Evolutionary conservation across 2,797 vertebrate species (phyloP), one percentile per base, ranked within the genome.

Genomic region (Halcyon chelicuti): DNA sequence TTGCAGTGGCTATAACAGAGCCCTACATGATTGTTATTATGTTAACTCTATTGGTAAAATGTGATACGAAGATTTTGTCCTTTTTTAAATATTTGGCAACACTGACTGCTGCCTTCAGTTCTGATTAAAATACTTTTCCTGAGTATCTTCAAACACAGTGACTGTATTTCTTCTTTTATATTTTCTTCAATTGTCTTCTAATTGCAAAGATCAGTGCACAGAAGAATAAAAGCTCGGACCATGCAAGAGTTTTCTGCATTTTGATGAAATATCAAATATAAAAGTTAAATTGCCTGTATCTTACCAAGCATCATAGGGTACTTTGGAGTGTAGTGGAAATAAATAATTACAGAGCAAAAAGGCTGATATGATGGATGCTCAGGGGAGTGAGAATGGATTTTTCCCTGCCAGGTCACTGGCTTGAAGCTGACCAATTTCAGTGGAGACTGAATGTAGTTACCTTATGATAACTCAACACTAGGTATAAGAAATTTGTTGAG

Each of bases 201-300:
- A 74, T 71, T 92, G 77, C 90, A 93, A 61, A 90, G 49, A 85
- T 81, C 73, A 87, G 70, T 93, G 67, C 68, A 74, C 70, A 86
- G 63, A 62, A 84, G 44, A 70, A 62, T 70, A 93, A 74, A 94
- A 86, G 31, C 54, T 83, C 55, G 55, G 42, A 52, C 84, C 66
- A 72, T 86, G 60, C 71, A 79, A 88, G 54, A 68, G 19, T 33
- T 93, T 91, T 74, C 46, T 84, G 54, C 72, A 96, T 93, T 94
- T 95, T 83, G 40, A 83, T 94, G 91, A 93, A 93, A 92, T 79
- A 96, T 79, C 75, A 91, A 92, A 90, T 89, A 73, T 18, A 57
- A 51, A 89, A 85, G 68, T 92, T 96, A 94, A 96, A 92, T 97
- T 85, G 78, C 57, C 75, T 96, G 49, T 83, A 71, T 92, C 77